A percentile compares a stretch with the other conserved stretches of the same genome.
Conservation (phyloP, 2,888 invertebrate species). For the Orthosia incerta region DNA sequence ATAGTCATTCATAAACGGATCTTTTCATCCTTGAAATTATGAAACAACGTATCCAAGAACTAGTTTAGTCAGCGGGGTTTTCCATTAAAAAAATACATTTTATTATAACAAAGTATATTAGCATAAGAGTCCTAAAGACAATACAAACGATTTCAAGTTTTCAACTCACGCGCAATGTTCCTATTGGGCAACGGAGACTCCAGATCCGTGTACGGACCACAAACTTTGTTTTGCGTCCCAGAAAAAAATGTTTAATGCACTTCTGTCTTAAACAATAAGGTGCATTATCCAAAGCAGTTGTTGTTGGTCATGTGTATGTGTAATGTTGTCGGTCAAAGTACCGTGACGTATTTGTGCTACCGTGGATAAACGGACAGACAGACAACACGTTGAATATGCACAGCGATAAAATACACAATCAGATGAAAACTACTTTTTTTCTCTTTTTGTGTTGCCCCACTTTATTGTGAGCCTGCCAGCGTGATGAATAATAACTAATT, state of each 20-base stretch:
- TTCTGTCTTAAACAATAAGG: constrained; percentile 22
- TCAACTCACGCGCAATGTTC: constrained; percentile 84
- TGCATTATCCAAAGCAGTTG: constrained; percentile 40
- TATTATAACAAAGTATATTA: constrained; percentile 79
- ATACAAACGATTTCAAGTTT: constrained; percentile 80
- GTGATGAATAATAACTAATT: constrained; percentile 62
- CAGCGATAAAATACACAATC: constrained; percentile 80
- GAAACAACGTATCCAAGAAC: constrained; percentile 52
- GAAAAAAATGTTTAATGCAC: constrained; percentile 11
- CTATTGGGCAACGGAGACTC: constrained; percentile 82
- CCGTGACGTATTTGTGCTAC: constrained; percentile 86
- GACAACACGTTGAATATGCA: constrained; percentile 80
- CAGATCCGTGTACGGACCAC: constrained; percentile 76
- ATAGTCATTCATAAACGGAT: constrained; percentile 47
- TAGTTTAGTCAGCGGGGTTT: constrained; percentile 76
- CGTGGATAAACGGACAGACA: constrained; percentile 87
- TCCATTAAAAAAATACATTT: constrained; percentile 76
- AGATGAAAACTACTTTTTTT: constrained; percentile 65
- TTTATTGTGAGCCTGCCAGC: constrained; percentile 44
- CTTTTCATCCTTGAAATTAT: constrained; percentile 62
- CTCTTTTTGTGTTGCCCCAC: constrained; percentile 52
- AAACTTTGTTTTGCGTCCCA: constrained; percentile 42
- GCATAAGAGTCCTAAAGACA: constrained; percentile 81
- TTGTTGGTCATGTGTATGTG: constrained; percentile 37
- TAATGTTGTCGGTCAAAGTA: constrained; percentile 70